Base-by-base conservation (phyloP, 2,888 invertebrate species). In the Brachypalpus laphriformis region DNA sequence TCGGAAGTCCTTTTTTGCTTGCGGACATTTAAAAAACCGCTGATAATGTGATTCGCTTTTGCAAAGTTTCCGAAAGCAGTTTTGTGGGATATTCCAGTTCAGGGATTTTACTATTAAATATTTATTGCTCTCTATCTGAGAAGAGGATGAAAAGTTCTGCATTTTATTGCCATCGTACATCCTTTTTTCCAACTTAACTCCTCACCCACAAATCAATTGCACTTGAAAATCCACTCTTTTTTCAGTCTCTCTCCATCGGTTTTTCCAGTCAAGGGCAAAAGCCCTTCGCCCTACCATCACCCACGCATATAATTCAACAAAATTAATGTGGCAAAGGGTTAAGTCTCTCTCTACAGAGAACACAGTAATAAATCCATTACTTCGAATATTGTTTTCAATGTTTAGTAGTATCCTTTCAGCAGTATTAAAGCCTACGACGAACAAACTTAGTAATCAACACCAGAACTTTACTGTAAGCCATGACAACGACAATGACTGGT, bases 391-490 rank as follows among this genome's bases (percentile, higher is more conserved):
- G 47, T 63, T 66, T 42, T 18, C 9, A 25, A 22, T 59, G 9
- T 47, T 25, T 51, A n/a, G 40, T 18, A 16, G 51, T 59, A 71
- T 71, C 82, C 65, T 61, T 82, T 28, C 34, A 34, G 20, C 34
- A 42, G 14, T 37, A 54, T 61, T 34, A 61, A 59, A 56, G 72
- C 77, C 82, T 72, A 61, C 18, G 9, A 61, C 18, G 14, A 57
- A 57, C 57, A 82, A 80, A 71, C 77, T 77, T 54, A 61, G 77
- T 49, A 77, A 77, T 82, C 82, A 82, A 82, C 82, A 72, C 82
- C 66, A 77, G 59, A 82, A 82, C 59, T 82, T 81, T 56, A 11
- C 20, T 47, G 34, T 61, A 75, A 63, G 28, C 51, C 51, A 40
- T 57, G 49, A 71, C 57, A 76, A 66, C 42, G 61, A 16, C 57